Evolutionary conservation across 2,113 vertebrate genomes (phyloP).

Genomic region (Ahaetulla prasina): DNA sequence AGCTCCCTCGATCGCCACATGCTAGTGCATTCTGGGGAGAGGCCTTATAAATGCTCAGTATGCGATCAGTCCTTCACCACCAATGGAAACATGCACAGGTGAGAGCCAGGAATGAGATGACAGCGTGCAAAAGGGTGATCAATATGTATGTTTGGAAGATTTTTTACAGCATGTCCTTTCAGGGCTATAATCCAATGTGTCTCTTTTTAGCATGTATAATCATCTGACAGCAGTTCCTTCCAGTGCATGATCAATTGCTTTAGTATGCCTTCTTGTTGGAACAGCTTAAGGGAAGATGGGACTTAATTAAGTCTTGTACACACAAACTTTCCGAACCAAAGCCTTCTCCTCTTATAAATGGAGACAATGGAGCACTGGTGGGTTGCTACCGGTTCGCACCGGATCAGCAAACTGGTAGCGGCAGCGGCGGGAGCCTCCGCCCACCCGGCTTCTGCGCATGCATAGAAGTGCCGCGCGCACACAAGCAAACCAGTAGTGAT

Average conservation of each 20-base stretch:
- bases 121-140: slow-evolving; percentile 3
- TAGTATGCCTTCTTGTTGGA: neutral
- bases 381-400: too few relatives aligned
- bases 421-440: too few relatives aligned
- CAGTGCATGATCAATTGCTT: neutral
- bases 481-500: too few relatives aligned
- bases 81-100: slow-evolving; percentile 99
- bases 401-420: too few relatives aligned
- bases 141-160: slow-evolving; percentile 3
- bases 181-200: neutral
- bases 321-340: too few relatives aligned
- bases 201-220: neutral
- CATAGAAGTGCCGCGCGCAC: too few relatives aligned
- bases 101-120: slow-evolving; percentile 33
- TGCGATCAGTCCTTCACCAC: slow-evolving; percentile 98
- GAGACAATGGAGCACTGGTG: neutral
- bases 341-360: neutral
- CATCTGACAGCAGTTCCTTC: neutral
- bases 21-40: slow-evolving; percentile 97
- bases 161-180: neutral
- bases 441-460: too few relatives aligned
- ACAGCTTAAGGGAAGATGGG: neutral
- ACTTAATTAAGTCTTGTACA: neutral
- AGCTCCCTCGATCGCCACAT: slow-evolving; percentile 97
- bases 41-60: slow-evolving; percentile 90